Conservation (phyloP, 2,888 invertebrate genomes). For the Camponotus fellah region DNA sequence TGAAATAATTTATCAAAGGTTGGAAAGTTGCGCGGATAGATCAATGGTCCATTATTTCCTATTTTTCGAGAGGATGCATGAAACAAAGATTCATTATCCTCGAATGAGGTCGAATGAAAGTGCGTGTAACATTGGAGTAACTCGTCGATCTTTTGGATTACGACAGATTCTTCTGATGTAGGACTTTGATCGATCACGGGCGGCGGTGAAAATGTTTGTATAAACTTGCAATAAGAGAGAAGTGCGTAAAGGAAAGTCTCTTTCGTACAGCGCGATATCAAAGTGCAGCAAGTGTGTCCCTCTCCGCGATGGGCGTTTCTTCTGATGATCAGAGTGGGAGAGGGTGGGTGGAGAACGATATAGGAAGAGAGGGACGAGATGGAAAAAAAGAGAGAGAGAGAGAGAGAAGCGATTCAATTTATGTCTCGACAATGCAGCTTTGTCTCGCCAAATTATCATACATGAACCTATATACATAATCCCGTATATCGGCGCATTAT, state of each 20-base stretch:
- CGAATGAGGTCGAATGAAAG: not conserved
- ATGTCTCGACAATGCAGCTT: conserved; percentile 84
- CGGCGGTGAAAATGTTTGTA: not conserved
- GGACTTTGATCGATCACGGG: not conserved
- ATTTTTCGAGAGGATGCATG: not conserved
- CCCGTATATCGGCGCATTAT: conserved; percentile 74
- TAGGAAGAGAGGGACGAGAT: conserved; percentile 43
- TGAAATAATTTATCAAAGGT: not conserved
- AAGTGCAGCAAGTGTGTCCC: conserved; percentile 57
- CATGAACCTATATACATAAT: conserved; percentile 81
- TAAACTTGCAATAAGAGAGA: conserved; percentile 27
- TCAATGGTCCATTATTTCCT: not conserved
- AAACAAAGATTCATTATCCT: not conserved
- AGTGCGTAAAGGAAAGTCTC: conserved; percentile 27
- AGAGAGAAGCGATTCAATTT: conserved; percentile 81
- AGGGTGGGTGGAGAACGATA: conserved; percentile 66
- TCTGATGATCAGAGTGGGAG: conserved; percentile 69
- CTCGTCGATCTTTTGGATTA: not conserved
- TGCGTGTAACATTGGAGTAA: no score
- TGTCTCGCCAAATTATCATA: conserved; percentile 85
- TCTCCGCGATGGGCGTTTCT: conserved; percentile 69
- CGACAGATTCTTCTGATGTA: not conserved
- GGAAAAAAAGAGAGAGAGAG: conserved; percentile 48
- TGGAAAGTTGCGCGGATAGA: not conserved
- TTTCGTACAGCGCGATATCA: conserved; percentile 17